A percentile compares a stretch with the other conserved stretches of the same genome.
These are phyloP conservation scores for Porites lobata DNA, from an alignment of 92 coral and sea anemone species.

Conservation along the genomic window DNA sequence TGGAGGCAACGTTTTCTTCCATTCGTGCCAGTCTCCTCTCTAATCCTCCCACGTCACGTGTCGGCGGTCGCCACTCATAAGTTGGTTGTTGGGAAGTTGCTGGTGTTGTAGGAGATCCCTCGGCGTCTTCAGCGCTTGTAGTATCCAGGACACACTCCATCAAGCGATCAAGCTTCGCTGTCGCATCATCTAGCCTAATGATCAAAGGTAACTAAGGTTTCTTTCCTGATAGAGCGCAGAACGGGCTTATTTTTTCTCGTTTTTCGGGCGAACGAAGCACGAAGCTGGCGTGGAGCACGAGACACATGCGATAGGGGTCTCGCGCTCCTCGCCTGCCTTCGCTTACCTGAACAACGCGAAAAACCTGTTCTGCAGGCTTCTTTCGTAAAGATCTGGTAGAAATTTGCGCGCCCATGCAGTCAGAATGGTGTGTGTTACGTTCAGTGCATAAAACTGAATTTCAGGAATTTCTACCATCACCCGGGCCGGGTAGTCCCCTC, in stretches of 20 bases:
- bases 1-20: conserved; percentile 72
- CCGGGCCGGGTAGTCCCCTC: no score
- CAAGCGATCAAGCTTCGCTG: conserved; percentile 84
- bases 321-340: no score
- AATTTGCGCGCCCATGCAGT: no score
- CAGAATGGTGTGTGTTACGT: no score
- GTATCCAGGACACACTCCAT: conserved; percentile 78
- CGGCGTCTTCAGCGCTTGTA: conserved; percentile 12
- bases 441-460: no score
- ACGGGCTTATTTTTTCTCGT: no score
- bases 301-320: no score
- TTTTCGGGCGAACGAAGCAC: background rate
- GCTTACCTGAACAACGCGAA: no score
- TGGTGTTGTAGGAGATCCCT: conserved; percentile 2
- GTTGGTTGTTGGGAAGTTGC: conserved; percentile 11
- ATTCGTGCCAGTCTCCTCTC: conserved; percentile 79
- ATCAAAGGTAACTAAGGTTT: background rate
- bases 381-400: no score
- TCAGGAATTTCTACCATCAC: no score
- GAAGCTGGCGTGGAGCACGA: background rate
- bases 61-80: conserved; percentile 3
- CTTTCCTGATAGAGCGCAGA: no score
- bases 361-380: no score
- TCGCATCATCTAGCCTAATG: conserved; percentile 73
- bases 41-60: conserved; percentile 48